Evolutionary conservation across 2,113 vertebrate species (phyloP).

Genomic region (Amazona vittata): DNA sequence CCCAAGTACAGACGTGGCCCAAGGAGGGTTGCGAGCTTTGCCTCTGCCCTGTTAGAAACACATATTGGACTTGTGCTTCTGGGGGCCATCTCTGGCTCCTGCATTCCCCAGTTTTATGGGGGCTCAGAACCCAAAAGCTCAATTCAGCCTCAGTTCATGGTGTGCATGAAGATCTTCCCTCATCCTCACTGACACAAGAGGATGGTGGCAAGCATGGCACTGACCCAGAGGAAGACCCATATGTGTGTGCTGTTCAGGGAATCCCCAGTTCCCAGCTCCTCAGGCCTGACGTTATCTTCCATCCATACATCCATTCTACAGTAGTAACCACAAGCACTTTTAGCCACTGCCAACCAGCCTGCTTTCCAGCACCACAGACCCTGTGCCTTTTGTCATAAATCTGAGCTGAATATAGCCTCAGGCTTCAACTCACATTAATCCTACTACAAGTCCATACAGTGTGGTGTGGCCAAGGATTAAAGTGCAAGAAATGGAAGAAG

Average conservation of each 20-base stretch:
- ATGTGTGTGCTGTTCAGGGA: background rate
- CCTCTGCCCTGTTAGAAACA: background rate
- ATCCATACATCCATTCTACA: background rate
- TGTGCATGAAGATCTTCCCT: background rate
- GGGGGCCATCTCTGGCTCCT: background rate
- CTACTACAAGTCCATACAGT: background rate
- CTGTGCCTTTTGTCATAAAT: background rate
- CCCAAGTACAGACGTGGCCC: rapidly evolving
- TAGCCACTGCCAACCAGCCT: rapidly evolving
- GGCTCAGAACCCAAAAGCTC: background rate
- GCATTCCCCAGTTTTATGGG: background rate
- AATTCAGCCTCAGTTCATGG: rapidly evolving
- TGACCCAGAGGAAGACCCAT: background rate
- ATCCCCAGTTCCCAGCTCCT: background rate
- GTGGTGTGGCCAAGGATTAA: background rate
- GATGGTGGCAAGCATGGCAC: background rate
- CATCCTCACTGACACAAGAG: rapidly evolving
- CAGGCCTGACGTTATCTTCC: background rate
- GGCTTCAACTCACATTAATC: background rate
- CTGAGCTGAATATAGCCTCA: background rate
- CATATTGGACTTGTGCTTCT: rapidly evolving
- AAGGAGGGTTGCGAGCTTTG: background rate
- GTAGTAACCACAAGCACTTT: rapidly evolving
- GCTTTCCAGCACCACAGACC: background rate
- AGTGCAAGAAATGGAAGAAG: background rate